A percentile compares a stretch with the other conserved stretches of the same genome.
Evolutionary conservation across 2,797 vertebrate genomes (phyloP).

Genomic region (Toxotes lorentzi): DNA sequence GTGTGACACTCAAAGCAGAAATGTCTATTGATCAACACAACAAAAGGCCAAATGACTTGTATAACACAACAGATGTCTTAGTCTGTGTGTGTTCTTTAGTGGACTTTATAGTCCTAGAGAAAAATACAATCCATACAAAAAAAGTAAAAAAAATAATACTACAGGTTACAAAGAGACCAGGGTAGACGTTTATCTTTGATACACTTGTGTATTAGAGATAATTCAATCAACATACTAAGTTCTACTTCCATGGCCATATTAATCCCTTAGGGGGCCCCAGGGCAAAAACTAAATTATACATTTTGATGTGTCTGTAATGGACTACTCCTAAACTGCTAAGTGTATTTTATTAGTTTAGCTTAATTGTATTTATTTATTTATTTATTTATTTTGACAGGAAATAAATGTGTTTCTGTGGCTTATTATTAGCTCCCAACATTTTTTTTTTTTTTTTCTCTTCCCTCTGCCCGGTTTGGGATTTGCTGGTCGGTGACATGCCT

Average conservation of each 20-base stretch:
- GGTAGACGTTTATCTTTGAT: no score
- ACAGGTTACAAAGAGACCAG: no score
- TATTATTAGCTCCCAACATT: not conserved
- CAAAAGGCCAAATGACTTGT: conserved; percentile 63
- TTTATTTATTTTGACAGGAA: no score
- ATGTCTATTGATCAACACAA: conserved; percentile 70
- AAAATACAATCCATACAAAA: not conserved
- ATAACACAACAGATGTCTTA: conserved; percentile 44
- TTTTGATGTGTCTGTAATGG: no score
- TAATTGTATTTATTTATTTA: no score
- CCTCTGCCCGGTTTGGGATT: conserved; percentile 86
- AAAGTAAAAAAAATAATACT: not conserved
- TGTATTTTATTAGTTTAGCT: no score
- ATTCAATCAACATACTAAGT: no score
- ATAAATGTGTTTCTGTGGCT: not conserved
- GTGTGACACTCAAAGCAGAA: conserved; percentile 39
- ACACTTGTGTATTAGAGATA: no score
- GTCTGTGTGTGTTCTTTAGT: not conserved
- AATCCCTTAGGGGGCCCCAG: no score
- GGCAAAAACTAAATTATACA: no score
- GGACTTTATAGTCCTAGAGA: not conserved
- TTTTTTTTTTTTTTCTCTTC: conserved; percentile 54
- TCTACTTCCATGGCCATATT: no score
- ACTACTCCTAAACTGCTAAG: no score
- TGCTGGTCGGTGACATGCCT: conserved; percentile 87